Evolutionary conservation across 2,888 invertebrate species (phyloP).

Genomic region (Hypselothyrea guttata): DNA sequence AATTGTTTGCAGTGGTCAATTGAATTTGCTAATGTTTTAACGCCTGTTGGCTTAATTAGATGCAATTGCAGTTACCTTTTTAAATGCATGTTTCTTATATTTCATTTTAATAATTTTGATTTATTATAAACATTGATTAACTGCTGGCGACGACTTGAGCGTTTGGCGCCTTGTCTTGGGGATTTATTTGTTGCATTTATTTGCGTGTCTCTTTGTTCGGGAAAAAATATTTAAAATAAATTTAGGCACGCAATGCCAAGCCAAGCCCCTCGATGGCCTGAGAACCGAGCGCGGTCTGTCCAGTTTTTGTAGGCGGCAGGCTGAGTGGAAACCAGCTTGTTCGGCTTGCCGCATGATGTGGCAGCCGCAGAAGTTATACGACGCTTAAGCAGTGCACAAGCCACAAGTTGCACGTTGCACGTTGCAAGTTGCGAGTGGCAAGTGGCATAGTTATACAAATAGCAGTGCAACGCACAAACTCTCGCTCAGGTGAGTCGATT

Average conservation of each 20-base stretch:
- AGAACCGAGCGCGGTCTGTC: conserved; percentile 40
- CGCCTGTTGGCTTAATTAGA: conserved; percentile 50
- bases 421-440: too few relatives aligned
- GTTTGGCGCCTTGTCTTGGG: conserved; percentile 43
- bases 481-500: conserved; percentile 15
- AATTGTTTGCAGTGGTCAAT: conserved; percentile 12
- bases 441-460: conserved; percentile 30
- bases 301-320: conserved; percentile 40
- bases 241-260: conserved; percentile 47
- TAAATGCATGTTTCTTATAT: conserved; percentile 13
- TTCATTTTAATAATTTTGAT: conserved; percentile 42
- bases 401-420: conserved; percentile 27
- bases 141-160: conserved; percentile 22
- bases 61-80: conserved; percentile 18
- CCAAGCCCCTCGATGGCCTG: conserved; percentile 49
- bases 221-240: too few relatives aligned
- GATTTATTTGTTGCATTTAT: conserved; percentile 55
- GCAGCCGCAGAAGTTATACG: conserved; percentile 63
- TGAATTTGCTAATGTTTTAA: conserved; percentile 26
- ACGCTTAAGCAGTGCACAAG: conserved; percentile 68
- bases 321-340: conserved; percentile 59
- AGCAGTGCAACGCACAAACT: conserved; percentile 7
- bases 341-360: conserved; percentile 26
- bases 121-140: conserved; percentile 57
- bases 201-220: conserved; percentile 16